Conservation (phyloP, 2,888 invertebrate species). For the Nemoura dubitans region DNA sequence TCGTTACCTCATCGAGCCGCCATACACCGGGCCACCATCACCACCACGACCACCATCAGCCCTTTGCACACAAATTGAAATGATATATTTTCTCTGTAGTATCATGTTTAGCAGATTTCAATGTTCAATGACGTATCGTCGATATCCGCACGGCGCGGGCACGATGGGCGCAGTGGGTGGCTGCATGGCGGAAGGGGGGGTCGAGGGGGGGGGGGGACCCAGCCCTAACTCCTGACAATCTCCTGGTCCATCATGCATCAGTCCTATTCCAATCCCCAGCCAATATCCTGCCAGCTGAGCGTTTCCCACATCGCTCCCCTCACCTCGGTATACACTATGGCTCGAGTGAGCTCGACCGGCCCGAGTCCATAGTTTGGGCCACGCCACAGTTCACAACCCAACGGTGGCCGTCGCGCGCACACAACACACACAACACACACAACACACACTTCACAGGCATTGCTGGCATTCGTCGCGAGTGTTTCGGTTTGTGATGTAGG, state of each 20-base stretch:
- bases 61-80: constrained; percentile 23
- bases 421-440: neutral
- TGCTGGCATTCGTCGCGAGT: constrained; percentile 16
- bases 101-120: constrained; percentile 26
- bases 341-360: neutral
- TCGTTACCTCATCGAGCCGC: no score
- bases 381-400: no score
- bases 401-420: neutral
- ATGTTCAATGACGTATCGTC: constrained; percentile 39
- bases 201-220: neutral
- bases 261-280: constrained; percentile 43
- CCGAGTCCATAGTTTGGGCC: no score
- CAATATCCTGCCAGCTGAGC: constrained; percentile 42
- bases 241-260: constrained; percentile 42
- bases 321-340: no score
- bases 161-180: constrained; percentile 3
- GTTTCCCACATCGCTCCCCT: constrained; percentile 33
- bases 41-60: neutral
- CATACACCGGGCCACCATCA: neutral
- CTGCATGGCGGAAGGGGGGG: neutral
- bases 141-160: constrained; percentile 10
- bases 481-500: constrained; percentile 1
- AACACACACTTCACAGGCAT: constrained; percentile 23
- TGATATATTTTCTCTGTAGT: constrained; percentile 25
- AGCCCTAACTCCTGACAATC: constrained; percentile 34